phyloP scores from a whole-genome alignment of 2,113 vertebrate genomes.

The Macaca nemestrina region DNA sequence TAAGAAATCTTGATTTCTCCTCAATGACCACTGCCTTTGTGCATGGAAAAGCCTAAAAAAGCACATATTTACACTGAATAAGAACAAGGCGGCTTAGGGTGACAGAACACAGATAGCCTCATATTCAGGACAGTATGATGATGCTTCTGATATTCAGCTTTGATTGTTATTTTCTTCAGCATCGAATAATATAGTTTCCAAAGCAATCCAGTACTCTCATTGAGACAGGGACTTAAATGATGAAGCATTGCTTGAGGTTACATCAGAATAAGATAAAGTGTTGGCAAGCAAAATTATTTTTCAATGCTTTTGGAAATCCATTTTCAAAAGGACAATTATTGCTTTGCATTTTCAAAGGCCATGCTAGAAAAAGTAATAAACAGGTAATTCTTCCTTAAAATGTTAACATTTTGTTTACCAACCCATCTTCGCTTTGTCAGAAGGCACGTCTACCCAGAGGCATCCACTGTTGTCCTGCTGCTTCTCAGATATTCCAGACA shows the following conservation, averaged over 20 bases:
- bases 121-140: neutral
- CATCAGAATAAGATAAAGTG: neutral
- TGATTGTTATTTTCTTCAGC: neutral
- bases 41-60: neutral
- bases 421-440: neutral
- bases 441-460: neutral
- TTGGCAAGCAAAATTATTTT: slow-evolving; percentile 36
- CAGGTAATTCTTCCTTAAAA: slow-evolving; percentile 30
- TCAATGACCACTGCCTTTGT: neutral
- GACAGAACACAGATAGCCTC: neutral
- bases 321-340: neutral
- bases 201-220: neutral
- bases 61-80: neutral
- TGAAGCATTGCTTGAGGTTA: slow-evolving; percentile 12
- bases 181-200: neutral
- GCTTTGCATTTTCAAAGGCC: slow-evolving; percentile 12
- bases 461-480: neutral
- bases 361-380: neutral
- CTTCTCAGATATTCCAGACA: slow-evolving; percentile 4
- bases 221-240: neutral
- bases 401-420: neutral
- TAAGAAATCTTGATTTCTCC: neutral
- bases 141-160: slow-evolving; percentile 24
- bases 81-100: neutral
- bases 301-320: slow-evolving; percentile 35